phyloP scores from a whole-genome alignment of 1,140 invertebrate species.

The Drosophila chauvacae region DNA sequence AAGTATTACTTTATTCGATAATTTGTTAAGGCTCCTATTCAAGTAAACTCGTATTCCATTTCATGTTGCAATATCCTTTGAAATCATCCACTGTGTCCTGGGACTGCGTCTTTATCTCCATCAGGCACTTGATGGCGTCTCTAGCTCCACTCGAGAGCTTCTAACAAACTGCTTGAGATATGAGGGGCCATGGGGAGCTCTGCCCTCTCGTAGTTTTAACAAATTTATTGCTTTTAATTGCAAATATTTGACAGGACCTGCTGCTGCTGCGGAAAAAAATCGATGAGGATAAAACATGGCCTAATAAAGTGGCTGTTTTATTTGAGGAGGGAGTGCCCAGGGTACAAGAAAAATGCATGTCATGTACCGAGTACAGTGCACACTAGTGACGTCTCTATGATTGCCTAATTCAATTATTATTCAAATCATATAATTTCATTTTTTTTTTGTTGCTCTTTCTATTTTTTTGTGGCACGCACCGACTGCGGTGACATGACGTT shows the following conservation, averaged over 20 bases:
- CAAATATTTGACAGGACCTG: slow-evolving; percentile 12
- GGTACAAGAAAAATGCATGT: slow-evolving; percentile 24
- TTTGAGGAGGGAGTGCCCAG: background rate
- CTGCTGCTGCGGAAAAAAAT: slow-evolving; percentile 10
- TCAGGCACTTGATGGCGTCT: slow-evolving; percentile 17
- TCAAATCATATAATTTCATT: slow-evolving; percentile 80
- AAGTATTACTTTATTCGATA: no score
- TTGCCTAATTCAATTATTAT: slow-evolving; percentile 81
- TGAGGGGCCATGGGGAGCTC: background rate
- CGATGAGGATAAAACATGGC: slow-evolving; percentile 15
- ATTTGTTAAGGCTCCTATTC: no score
- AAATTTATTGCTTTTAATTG: slow-evolving; percentile 44
- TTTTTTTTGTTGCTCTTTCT: no score
- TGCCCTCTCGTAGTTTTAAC: slow-evolving; percentile 18
- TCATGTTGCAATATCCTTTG: accelerated
- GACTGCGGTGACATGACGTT: slow-evolving; percentile 46
- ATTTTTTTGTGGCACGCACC: slow-evolving; percentile 38
- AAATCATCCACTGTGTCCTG: background rate
- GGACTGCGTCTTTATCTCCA: slow-evolving; percentile 5
- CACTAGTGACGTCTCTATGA: slow-evolving; percentile 51
- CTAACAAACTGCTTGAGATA: slow-evolving; percentile 27
- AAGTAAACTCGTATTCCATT: no score
- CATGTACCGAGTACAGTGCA: slow-evolving; percentile 10
- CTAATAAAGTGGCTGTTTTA: slow-evolving; percentile 16
- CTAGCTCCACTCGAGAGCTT: slow-evolving; percentile 8